Evolutionary conservation across 2,797 vertebrate species (phyloP).

Genomic region (Propithecus deckenii): DNA sequence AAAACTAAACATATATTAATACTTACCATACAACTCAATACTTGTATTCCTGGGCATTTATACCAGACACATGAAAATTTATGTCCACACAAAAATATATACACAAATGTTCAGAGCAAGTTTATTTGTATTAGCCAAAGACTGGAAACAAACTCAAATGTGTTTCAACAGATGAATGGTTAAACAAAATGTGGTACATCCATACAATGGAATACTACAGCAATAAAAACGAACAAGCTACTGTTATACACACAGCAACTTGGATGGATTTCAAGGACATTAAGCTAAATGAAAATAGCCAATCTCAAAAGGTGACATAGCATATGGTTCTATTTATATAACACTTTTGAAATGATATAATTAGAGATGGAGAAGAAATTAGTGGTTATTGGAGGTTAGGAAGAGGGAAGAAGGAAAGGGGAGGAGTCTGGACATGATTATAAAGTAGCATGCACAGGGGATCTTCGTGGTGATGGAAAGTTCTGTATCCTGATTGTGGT

Average conservation of each 20-base stretch:
- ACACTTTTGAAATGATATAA: not conserved
- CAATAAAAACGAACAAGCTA: not conserved
- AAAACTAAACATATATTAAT: not conserved
- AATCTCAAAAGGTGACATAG: not conserved
- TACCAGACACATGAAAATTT: not conserved
- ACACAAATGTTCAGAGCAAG: not conserved
- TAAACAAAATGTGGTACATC: not conserved
- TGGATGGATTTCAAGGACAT: not conserved
- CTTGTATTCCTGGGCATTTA: not conserved
- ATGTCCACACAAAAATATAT: not conserved
- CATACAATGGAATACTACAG: not conserved
- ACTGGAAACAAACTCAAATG: not conserved
- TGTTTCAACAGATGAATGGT: not conserved
- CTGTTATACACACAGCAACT: not conserved
- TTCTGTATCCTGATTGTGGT: not conserved
- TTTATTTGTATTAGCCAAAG: slow-evolving; percentile 5
- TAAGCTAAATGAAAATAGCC: not conserved
- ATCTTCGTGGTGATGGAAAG: not conserved
- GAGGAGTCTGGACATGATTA: not conserved
- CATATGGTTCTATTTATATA: not conserved
- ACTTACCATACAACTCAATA: not conserved
- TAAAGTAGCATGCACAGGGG: not conserved
- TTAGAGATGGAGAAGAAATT: not conserved
- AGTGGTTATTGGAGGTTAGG: not conserved
- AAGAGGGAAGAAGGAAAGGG: not conserved